Conservation (phyloP, 2,888 invertebrate genomes). For the Lottia scabra region DNA sequence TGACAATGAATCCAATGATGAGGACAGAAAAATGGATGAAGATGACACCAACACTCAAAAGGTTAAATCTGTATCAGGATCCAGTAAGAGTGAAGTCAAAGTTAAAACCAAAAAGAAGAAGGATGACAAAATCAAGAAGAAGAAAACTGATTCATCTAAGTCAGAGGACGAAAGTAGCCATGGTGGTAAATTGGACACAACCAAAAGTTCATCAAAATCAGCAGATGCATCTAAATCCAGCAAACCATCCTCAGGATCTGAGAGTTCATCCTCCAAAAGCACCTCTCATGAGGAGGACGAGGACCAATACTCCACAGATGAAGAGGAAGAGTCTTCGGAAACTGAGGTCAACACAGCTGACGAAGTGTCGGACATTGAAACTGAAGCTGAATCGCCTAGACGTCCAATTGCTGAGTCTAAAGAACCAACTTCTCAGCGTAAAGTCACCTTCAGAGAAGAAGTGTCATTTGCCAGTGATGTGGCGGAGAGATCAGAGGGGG, state of each 20-base stretch:
- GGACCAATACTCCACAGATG: slow-evolving; percentile 8
- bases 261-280: background rate
- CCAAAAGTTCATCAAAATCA: too few species aligned
- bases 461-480: background rate
- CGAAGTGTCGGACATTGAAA: slow-evolving; percentile 41
- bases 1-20: too few species aligned
- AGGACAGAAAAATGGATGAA: too few species aligned
- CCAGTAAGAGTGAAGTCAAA: slow-evolving; percentile 9
- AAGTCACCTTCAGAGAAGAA: background rate
- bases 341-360: slow-evolving; percentile 32
- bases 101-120: slow-evolving; percentile 9
- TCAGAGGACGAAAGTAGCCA: slow-evolving; percentile 38
- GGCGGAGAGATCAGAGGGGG: too few species aligned
- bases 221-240: too few species aligned
- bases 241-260: too few species aligned
- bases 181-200: background rate
- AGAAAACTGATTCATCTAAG: slow-evolving; percentile 32
- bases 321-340: slow-evolving; percentile 5
- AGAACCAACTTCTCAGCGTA: background rate
- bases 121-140: slow-evolving; percentile 30
- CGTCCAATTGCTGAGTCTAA: slow-evolving; percentile 12
- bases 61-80: background rate
- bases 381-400: slow-evolving; percentile 29
- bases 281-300: slow-evolving; percentile 18
- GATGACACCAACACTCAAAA: too few species aligned